Evolutionary conservation across 2,113 vertebrate genomes (phyloP).

Genomic region (Petaurus breviceps): DNA sequence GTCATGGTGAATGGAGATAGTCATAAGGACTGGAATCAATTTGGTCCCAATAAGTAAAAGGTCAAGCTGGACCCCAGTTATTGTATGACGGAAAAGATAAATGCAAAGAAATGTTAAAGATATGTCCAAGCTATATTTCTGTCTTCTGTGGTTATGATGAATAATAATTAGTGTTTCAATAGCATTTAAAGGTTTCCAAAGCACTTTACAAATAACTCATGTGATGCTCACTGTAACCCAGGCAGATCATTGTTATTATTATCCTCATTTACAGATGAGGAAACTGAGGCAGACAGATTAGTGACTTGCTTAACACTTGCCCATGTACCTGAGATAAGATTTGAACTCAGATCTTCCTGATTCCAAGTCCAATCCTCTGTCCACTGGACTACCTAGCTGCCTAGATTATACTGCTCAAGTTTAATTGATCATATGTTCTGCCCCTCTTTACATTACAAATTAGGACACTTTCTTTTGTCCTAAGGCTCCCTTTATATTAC

Average conservation of each 20-base stretch:
- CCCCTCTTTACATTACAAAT: not conserved
- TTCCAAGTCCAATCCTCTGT: not conserved
- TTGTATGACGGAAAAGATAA: not conserved
- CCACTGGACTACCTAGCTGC: not conserved
- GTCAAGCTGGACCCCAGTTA: constrained; percentile 8
- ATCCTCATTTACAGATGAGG: not conserved
- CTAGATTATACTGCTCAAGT: not conserved
- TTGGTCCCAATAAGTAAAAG: not conserved
- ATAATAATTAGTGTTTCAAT: not conserved
- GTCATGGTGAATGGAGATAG: not conserved
- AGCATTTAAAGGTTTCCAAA: not conserved
- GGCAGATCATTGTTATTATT: not conserved
- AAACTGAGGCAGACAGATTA: not conserved
- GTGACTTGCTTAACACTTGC: not conserved
- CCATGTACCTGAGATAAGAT: not conserved
- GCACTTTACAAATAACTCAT: not conserved
- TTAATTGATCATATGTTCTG: not conserved
- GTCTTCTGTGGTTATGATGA: not conserved
- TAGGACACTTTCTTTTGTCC: not conserved
- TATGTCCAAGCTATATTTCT: not conserved
- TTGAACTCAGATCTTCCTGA: not conserved
- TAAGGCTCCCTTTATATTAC: not conserved
- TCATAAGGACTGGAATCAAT: not conserved
- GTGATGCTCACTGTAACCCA: not conserved
- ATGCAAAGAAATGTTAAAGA: not conserved